phyloP scores from a whole-genome alignment of 2,113 vertebrate species.

The Protobothrops mucrosquamatus region DNA sequence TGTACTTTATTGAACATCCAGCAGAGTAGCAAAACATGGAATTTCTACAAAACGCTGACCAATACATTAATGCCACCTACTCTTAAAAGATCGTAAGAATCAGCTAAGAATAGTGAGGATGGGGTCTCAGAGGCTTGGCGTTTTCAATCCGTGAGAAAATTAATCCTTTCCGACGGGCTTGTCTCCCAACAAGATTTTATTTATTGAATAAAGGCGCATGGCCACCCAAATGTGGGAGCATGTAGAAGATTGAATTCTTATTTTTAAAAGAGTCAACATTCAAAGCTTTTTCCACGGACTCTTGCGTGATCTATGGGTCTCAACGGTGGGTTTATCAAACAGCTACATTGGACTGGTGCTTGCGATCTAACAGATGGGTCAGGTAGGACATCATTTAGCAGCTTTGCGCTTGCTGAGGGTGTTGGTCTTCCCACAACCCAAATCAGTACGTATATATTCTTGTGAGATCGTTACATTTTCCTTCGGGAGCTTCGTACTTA shows the following conservation, averaged over 20 bases:
- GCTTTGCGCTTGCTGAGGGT: background rate
- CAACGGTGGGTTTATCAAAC: background rate
- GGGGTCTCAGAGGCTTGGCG: background rate
- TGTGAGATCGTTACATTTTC: conserved; percentile 84
- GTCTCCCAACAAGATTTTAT: background rate
- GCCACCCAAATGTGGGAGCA: background rate
- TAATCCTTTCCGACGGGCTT: background rate
- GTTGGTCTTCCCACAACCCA: background rate
- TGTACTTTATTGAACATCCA: background rate
- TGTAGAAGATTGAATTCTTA: background rate
- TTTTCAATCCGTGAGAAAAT: background rate
- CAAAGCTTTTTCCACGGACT: background rate
- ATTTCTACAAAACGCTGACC: background rate
- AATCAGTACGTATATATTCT: conserved; percentile 82
- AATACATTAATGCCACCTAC: background rate
- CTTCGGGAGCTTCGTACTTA: conserved; percentile 84
- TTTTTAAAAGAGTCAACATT: background rate
- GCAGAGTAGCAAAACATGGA: background rate
- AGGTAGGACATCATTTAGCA: background rate
- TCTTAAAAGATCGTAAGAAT: background rate
- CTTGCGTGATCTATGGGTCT: background rate
- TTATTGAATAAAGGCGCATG: background rate
- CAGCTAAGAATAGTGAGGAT: background rate
- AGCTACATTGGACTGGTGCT: background rate
- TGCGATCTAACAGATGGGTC: background rate